Evolutionary conservation across 2,888 invertebrate species (phyloP).

Genomic region (Paralinhomoeus sp.): DNA sequence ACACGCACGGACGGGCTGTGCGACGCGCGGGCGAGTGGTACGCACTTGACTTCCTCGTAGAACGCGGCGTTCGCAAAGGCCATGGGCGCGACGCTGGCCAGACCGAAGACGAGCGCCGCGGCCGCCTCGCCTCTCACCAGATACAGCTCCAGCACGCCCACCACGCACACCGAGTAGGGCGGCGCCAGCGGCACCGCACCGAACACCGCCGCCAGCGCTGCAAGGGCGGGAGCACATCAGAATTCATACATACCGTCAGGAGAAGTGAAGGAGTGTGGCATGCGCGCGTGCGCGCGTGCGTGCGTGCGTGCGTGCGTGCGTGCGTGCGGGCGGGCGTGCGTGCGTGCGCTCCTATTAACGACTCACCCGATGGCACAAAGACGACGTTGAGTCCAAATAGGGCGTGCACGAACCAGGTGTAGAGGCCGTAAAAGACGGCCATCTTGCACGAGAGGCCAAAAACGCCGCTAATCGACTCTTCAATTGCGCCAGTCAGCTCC

Average conservation of each 20-base stretch:
- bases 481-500: conserved; percentile 30
- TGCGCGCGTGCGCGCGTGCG: no score
- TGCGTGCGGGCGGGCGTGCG: no score
- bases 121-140: conserved; percentile 61
- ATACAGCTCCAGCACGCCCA: conserved; percentile 83
- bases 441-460: conserved; percentile 88
- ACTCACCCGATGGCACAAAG: conserved; percentile 67
- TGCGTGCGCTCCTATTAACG: no score
- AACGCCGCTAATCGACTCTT: conserved; percentile 47
- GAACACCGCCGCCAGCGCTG: conserved; percentile 65
- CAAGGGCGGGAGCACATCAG: no score
- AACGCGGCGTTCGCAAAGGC: conserved; percentile 81
- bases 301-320: no score
- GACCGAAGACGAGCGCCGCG: conserved; percentile 53
- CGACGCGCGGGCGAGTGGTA: neutral
- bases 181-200: conserved; percentile 88
- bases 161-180: conserved; percentile 79
- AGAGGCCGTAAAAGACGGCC: conserved; percentile 83
- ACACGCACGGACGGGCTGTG: no score
- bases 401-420: conserved; percentile 92
- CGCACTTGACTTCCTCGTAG: conserved; percentile 68
- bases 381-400: conserved; percentile 77
- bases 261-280: no score
- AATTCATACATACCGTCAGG: neutral
- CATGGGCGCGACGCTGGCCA: conserved; percentile 66